Evolutionary conservation across 2,797 vertebrate species (phyloP), one percentile per base, ranked within the genome.

Genomic region (Setipinna tenuifilis): DNA sequence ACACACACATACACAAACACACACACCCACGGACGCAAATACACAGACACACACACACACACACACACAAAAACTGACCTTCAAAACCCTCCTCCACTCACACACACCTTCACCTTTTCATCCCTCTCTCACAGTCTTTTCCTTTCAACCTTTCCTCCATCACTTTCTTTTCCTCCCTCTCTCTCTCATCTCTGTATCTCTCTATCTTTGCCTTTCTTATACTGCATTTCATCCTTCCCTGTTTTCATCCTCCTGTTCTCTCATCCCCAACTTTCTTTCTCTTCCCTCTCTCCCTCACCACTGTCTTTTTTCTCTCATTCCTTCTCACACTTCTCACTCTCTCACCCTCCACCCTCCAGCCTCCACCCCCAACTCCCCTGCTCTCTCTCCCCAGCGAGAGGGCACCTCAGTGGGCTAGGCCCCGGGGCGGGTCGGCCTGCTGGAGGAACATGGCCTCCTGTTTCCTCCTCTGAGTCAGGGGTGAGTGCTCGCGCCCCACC

Each of bases 351-450:
- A 19, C 16, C 81, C 16, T 44, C 35, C 19, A 28, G 9, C 25
- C 9, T 41, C 61, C 81, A 14, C 46, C 17, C 62, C 61, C 81
- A 9, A 16, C n/a, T 19, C 58, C 59, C 7, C 41, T 44, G 35
- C 61, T 59, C 82, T 35, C 65, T 54, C 81, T 35, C 68, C 68
- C 68, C 68, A 75, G 28, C 31, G 68, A 75, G 28, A 31, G 68
- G 68, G 68, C 68, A 75, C 68, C 68, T 90, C 90, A 88, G 89
- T 88, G 88, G 90, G 88, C 86, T 84, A 2, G 83, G 85, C 84
- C 91, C 88, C 89, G 57, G 23, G 91, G 92, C 90, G 91, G 86
- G 57, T 31, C 83, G 14, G 48, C 54, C 35, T 57, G 28, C 68
- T 83, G 46, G 83, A 68, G 84, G 82, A 84, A 57, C 84, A 85